Percentiles rank a stretch among this genome's conserved stretches.
Evolutionary conservation across 2,888 invertebrate genomes (phyloP).

Genomic region (Lycophotia porphyrea): DNA sequence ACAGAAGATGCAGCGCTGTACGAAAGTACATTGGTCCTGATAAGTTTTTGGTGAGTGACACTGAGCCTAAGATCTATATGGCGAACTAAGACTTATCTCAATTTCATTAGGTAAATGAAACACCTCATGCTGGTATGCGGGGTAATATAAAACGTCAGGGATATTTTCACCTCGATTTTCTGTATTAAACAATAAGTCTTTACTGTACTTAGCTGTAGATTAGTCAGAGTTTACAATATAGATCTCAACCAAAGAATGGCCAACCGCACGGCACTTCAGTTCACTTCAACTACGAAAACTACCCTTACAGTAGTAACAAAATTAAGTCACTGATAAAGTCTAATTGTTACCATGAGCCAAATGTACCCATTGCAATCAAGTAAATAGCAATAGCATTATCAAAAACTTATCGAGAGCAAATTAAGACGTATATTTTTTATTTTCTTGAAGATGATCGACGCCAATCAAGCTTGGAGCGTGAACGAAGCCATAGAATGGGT

Average conservation of each 20-base stretch:
- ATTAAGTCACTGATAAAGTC: background rate
- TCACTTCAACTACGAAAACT: background rate
- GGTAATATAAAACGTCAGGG: background rate
- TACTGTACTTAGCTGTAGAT: background rate
- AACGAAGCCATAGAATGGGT: constrained; percentile 96
- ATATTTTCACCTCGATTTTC: background rate
- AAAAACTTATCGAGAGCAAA: background rate
- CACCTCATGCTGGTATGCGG: background rate
- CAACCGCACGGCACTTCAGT: background rate
- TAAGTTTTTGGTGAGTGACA: constrained; percentile 91
- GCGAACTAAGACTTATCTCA: background rate
- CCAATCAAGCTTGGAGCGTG: constrained; percentile 97
- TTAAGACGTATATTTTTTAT: constrained; percentile 1
- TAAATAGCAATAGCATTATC: background rate
- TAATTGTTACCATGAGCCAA: background rate
- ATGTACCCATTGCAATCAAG: background rate
- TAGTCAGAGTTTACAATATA: background rate
- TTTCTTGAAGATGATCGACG: constrained; percentile 93
- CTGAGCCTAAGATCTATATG: background rate
- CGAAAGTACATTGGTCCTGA: constrained; percentile 94
- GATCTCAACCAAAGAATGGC: background rate
- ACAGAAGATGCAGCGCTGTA: constrained; percentile 92
- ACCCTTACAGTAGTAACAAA: background rate
- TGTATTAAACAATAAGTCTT: background rate
- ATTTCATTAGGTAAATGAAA: background rate